Evolutionary conservation across 2,888 invertebrate species (phyloP).

Genomic region (Pandemis cinnamomeana): DNA sequence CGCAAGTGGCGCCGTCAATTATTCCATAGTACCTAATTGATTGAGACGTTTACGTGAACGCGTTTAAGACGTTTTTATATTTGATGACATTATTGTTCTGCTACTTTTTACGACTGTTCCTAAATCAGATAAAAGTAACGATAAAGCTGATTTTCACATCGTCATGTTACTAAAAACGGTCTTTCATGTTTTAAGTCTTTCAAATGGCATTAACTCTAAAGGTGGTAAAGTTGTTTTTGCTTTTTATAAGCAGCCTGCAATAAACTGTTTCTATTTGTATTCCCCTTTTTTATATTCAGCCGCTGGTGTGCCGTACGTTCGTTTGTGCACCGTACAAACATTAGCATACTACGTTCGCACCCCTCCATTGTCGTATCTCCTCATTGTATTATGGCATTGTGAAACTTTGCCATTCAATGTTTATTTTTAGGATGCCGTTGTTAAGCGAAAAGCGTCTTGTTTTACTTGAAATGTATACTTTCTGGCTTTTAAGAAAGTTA

Average conservation of each 20-base stretch:
- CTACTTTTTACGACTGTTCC: no score
- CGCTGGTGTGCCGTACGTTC: constrained; percentile 22
- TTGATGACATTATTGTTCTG: no score
- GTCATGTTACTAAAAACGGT: no score
- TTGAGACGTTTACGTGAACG: no score
- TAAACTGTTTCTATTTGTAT: neutral
- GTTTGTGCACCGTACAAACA: neutral
- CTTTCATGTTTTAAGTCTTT: no score
- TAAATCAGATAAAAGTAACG: no score
- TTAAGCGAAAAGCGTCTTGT: constrained; percentile 12
- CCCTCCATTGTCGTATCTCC: constrained; percentile 16
- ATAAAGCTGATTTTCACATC: no score
- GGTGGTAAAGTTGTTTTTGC: neutral
- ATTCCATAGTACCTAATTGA: no score
- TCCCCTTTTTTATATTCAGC: constrained; percentile 3
- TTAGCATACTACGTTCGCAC: constrained; percentile 14
- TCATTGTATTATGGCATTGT: constrained; percentile 23
- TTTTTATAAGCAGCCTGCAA: constrained; percentile 1
- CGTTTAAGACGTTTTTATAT: no score
- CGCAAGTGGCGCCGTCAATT: no score
- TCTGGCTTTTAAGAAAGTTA: neutral
- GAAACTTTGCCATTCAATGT: constrained; percentile 21
- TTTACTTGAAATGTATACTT: neutral
- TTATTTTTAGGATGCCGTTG: constrained; percentile 24
- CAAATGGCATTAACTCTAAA: no score